Conservation (phyloP, 2,797 vertebrate species). For the Coregonus sp. region DNA sequence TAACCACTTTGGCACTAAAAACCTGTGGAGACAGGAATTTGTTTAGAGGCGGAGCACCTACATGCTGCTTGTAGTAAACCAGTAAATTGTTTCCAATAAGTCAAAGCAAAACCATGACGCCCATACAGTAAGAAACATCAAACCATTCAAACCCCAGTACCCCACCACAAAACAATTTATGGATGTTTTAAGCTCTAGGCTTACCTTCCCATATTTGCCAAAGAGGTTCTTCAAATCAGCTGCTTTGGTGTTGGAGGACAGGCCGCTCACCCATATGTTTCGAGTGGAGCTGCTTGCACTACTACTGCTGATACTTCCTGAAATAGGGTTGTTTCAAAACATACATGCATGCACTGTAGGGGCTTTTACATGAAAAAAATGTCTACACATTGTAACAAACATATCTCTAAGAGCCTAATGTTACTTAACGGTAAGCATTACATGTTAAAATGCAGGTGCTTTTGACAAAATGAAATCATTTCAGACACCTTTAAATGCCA, state of each 20-base stretch:
- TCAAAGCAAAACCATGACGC: not conserved
- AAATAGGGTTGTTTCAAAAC: not conserved
- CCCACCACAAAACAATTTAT: not conserved
- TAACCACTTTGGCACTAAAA: slow-evolving; percentile 96
- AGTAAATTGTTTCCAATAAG: not conserved
- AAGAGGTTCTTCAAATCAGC: slow-evolving; percentile 98
- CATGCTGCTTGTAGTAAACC: not conserved
- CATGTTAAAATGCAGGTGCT: too few species aligned
- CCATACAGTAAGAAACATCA: not conserved
- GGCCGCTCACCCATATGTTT: slow-evolving; percentile 97
- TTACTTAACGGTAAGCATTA: too few species aligned
- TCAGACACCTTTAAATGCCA: too few species aligned
- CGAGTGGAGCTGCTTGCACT: slow-evolving; percentile 86
- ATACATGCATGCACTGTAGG: not conserved
- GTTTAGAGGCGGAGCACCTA: not conserved
- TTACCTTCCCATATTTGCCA: slow-evolving; percentile 98
- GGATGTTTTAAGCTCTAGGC: not conserved
- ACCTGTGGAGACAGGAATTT: slow-evolving; percentile 74
- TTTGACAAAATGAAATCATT: too few species aligned
- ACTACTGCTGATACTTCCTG: slow-evolving; percentile 79
- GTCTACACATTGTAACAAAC: not conserved
- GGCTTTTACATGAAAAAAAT: not conserved
- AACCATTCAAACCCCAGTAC: not conserved
- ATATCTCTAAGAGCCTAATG: not conserved
- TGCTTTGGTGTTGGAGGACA: slow-evolving; percentile 98